phyloP scores from a whole-genome alignment of 2,113 vertebrate species.

The Menidia beryllina region DNA sequence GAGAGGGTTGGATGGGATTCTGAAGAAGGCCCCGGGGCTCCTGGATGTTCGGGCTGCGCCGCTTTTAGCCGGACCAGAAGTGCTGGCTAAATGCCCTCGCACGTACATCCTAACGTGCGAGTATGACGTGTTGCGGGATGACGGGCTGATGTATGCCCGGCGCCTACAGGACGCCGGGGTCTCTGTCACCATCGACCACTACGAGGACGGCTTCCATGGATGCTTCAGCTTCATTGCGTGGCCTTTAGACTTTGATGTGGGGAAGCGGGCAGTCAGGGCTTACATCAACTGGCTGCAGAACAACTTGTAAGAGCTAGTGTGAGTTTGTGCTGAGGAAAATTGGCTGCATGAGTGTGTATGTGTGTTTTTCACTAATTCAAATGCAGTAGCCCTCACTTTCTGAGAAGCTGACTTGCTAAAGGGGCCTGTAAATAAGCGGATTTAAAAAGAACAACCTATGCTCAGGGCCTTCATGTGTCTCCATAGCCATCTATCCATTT shows the following conservation, averaged over 20 bases:
- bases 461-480: conserved; percentile 46
- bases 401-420: conserved; percentile 21
- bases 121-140: conserved; percentile 91
- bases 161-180: conserved; percentile 88
- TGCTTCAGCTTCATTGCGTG: conserved; percentile 88
- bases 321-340: background rate
- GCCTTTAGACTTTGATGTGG: conserved; percentile 87
- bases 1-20: conserved; percentile 73
- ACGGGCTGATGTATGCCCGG: conserved; percentile 90
- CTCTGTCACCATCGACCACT: conserved; percentile 87
- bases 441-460: conserved; percentile 3
- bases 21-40: conserved; percentile 83
- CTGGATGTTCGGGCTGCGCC: conserved; percentile 88
- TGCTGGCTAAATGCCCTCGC: conserved; percentile 84
- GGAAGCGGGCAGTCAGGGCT: conserved; percentile 81
- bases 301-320: conserved; percentile 81
- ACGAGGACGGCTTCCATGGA: conserved; percentile 91
- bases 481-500: background rate
- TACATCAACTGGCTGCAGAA: conserved; percentile 90
- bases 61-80: conserved; percentile 84
- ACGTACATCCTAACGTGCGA: conserved; percentile 93
- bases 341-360: too few relatives aligned
- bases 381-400: conserved; percentile 5
- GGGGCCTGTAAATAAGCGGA: conserved; percentile 21
- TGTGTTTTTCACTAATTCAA: too few relatives aligned